A percentile compares a stretch with the other conserved stretches of the same genome.
Evolutionary conservation across 2,888 invertebrate genomes (phyloP).

Genomic region (Melikaiella ostensackeni): DNA sequence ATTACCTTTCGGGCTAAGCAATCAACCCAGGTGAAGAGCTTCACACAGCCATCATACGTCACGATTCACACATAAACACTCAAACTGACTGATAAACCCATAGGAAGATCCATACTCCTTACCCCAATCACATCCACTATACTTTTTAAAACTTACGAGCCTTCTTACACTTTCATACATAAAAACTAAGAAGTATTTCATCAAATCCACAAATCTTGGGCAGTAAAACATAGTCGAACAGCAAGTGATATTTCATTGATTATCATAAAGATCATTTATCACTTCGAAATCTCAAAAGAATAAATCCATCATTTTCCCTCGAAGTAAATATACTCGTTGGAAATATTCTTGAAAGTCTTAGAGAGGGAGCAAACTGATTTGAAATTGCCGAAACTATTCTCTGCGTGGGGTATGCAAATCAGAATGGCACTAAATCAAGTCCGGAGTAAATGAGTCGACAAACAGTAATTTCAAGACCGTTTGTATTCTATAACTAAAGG

Average conservation of each 20-base stretch:
- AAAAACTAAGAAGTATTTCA: not conserved
- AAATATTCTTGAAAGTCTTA: not conserved
- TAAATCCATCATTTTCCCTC: not conserved
- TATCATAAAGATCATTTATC: not conserved
- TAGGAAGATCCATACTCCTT: too few relatives aligned
- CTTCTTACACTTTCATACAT: not conserved
- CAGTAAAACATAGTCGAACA: not conserved
- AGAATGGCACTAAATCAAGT: conserved; percentile 51
- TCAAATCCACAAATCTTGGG: not conserved
- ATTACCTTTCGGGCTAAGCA: too few relatives aligned
- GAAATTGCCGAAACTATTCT: not conserved
- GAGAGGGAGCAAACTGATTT: not conserved
- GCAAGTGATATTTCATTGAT: not conserved
- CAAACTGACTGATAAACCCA: too few relatives aligned
- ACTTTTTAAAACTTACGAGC: not conserved
- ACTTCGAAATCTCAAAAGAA: not conserved
- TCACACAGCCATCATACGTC: too few relatives aligned
- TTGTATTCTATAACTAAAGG: conserved; percentile 42
- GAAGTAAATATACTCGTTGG: not conserved
- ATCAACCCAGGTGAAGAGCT: too few relatives aligned
- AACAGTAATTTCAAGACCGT: conserved; percentile 50
- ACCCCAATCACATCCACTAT: too few relatives aligned
- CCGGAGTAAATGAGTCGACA: conserved; percentile 51
- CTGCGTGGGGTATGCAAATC: conserved; percentile 41
- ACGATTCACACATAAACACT: too few relatives aligned